These are phyloP conservation scores for Colistium nudipinnis DNA, from an alignment of 2,113 vertebrate genomes.

Conservation along the genomic window DNA sequence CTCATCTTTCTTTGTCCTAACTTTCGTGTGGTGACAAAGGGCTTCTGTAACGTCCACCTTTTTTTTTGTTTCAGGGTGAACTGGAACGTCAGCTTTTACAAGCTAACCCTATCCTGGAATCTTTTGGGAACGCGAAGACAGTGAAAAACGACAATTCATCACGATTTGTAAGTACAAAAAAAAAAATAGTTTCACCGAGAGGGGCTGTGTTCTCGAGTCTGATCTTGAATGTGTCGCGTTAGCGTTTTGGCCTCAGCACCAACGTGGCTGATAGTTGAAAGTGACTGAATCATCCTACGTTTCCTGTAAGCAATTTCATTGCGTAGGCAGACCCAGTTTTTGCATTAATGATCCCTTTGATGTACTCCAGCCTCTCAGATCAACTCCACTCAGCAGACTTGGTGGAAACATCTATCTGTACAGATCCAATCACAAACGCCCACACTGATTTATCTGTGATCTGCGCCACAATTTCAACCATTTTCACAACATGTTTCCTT, in stretches of 20 bases:
- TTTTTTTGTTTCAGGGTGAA: slow-evolving; percentile 86
- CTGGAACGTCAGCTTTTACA: slow-evolving; percentile 96
- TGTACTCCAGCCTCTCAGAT: slow-evolving; percentile 14
- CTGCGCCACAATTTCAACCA: too few relatives aligned
- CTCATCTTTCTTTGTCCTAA: neutral
- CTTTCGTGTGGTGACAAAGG: neutral
- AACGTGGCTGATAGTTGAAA: neutral
- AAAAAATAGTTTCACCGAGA: neutral
- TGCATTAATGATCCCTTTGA: slow-evolving; percentile 45
- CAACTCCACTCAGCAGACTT: slow-evolving; percentile 7
- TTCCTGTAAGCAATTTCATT: slow-evolving; percentile 34
- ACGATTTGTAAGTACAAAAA: slow-evolving; percentile 91
- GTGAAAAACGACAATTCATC: slow-evolving; percentile 99
- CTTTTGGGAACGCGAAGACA: slow-evolving; percentile 98
- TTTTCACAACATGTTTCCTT: too few relatives aligned
- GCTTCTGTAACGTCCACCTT: slow-evolving; percentile 21
- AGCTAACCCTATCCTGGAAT: slow-evolving; percentile 97
- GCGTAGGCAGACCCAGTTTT: slow-evolving; percentile 21
- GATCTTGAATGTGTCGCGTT: neutral
- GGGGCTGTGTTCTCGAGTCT: neutral
- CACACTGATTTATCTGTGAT: too few relatives aligned
- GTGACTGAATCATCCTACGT: slow-evolving; percentile 30
- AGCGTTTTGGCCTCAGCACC: neutral
- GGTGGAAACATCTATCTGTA: neutral
- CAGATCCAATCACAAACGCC: too few relatives aligned